Conservation (phyloP, 2,797 vertebrate genomes). For the Artibeus lituratus region DNA sequence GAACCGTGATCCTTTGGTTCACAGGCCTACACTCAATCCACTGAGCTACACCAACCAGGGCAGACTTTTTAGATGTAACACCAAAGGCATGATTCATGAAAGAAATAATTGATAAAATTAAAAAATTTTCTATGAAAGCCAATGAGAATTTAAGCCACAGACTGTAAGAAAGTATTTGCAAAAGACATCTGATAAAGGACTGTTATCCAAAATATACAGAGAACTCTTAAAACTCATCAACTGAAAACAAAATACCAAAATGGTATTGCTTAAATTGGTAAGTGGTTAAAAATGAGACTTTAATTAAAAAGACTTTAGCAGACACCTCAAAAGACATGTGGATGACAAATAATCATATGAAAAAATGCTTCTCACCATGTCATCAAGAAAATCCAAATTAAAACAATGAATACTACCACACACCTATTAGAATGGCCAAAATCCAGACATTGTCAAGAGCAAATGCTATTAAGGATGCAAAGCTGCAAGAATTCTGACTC, state of each 20-base stretch:
- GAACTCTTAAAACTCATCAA: not conserved
- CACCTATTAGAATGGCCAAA: not conserved
- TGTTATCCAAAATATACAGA: not conserved
- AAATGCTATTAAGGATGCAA: not conserved
- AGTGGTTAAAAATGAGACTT: not conserved
- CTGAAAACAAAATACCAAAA: not conserved
- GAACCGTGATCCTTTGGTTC: too few species aligned
- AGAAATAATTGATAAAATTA: not conserved
- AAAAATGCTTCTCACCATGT: not conserved
- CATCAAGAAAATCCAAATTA: not conserved
- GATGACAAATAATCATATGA: not conserved
- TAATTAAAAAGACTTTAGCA: not conserved
- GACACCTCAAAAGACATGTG: not conserved
- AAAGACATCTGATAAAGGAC: not conserved
- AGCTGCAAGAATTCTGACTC: not conserved
- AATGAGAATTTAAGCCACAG: not conserved
- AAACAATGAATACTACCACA: not conserved
- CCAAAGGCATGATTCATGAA: not conserved
- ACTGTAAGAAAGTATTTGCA: not conserved
- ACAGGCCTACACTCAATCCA: too few species aligned
- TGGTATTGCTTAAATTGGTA: too few species aligned
- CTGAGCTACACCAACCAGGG: too few species aligned
- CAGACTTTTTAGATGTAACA: not conserved
- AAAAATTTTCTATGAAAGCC: not conserved
- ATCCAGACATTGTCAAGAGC: not conserved